Percentiles rank a stretch among this genome's conserved stretches.
Conservation (phyloP, 1,140 invertebrate species). For the Drosophila littoralis region DNA sequence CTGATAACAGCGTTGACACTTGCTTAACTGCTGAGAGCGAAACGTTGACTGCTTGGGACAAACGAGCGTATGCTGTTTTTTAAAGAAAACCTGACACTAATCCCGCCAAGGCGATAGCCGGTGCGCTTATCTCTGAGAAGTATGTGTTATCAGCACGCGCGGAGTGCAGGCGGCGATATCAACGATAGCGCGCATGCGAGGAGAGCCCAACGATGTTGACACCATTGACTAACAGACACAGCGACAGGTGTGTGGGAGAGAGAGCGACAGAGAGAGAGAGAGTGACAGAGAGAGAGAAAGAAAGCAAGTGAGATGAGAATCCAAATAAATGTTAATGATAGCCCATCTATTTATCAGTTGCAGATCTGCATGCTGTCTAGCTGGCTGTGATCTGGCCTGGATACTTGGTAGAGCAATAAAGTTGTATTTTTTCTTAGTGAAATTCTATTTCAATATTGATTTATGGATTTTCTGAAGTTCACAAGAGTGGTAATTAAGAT, state of each 20-base stretch:
- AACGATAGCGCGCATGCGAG: conserved; percentile 18
- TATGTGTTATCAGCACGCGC: conserved; percentile 59
- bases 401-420: background rate
- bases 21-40: conserved; percentile 63
- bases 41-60: conserved; percentile 56
- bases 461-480: conserved; percentile 43
- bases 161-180: conserved; percentile 45
- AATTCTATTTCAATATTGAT: conserved; percentile 16
- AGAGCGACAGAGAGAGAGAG: background rate
- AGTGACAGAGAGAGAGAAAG: background rate
- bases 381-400: background rate
- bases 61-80: conserved; percentile 61
- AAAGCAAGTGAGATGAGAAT: background rate
- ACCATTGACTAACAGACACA: conserved; percentile 6
- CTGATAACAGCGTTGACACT: conserved; percentile 53
- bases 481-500: conserved; percentile 48
- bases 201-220: conserved; percentile 9
- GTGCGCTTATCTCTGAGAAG: conserved; percentile 71
- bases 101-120: conserved; percentile 50
- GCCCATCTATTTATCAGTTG: conserved; percentile 11
- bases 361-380: conserved; percentile 14
- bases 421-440: background rate
- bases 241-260: conserved; percentile 1
- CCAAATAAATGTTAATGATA: conserved; percentile 3
- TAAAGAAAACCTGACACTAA: conserved; percentile 73